These are phyloP conservation scores for Erpornis zantholeuca DNA, from an alignment of 2,113 vertebrate species.

Conservation along the genomic window DNA sequence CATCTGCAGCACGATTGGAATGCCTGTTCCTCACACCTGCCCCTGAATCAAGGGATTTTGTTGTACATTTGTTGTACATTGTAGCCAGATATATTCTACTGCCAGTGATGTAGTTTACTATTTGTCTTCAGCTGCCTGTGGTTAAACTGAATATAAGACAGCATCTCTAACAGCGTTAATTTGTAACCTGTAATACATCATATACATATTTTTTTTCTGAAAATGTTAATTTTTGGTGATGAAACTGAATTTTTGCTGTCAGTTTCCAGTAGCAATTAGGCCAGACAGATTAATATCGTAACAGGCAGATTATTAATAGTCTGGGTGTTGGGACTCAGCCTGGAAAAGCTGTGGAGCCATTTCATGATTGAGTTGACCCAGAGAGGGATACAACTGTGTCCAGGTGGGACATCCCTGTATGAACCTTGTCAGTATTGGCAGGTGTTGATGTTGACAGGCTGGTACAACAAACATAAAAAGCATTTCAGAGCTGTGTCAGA, in stretches of 20 bases:
- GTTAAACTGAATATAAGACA: background rate
- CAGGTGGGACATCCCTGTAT: background rate
- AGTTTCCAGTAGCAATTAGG: background rate
- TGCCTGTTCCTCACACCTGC: background rate
- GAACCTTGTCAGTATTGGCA: background rate
- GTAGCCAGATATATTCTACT: background rate
- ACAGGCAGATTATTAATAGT: background rate
- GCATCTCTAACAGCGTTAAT: background rate
- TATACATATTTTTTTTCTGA: background rate
- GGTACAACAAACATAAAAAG: background rate
- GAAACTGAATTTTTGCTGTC: background rate
- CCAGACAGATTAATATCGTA: background rate
- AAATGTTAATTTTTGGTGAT: background rate
- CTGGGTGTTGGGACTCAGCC: background rate
- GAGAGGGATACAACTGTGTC: background rate
- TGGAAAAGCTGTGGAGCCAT: background rate
- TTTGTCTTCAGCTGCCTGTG: background rate
- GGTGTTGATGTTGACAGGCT: background rate
- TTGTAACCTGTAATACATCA: background rate
- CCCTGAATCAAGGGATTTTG: background rate
- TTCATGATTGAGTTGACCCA: background rate
- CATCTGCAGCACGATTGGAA: background rate
- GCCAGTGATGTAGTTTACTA: background rate
- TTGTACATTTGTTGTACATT: background rate
- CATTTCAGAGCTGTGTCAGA: background rate